phyloP scores from a whole-genome alignment of 2,888 invertebrate species.

The Hybos culiciformis region DNA sequence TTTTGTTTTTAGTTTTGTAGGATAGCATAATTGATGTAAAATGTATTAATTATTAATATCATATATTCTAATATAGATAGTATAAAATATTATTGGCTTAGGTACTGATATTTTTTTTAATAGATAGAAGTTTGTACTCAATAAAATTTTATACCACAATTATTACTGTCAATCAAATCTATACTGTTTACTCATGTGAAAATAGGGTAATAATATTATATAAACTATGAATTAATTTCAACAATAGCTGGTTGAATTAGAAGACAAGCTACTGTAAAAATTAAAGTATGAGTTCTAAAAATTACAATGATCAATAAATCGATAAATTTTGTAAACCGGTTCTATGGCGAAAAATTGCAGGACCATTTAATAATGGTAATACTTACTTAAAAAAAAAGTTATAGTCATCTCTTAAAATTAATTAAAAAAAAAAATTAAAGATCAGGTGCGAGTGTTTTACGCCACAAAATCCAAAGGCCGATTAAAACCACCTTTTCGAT shows the following conservation, averaged over 20 bases:
- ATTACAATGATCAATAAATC: too few relatives aligned
- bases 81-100: too few relatives aligned
- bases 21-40: too few relatives aligned
- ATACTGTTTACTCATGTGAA: not conserved
- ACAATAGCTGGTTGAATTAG: not conserved
- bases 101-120: too few relatives aligned
- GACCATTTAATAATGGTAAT: slow-evolving; percentile 20
- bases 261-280: slow-evolving; percentile 29
- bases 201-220: not conserved
- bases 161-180: too few relatives aligned
- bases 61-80: too few relatives aligned
- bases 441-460: slow-evolving; percentile 33
- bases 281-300: too few relatives aligned
- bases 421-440: not conserved
- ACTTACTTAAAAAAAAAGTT: not conserved
- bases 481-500: slow-evolving; percentile 97
- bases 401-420: not conserved
- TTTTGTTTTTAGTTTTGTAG: too few relatives aligned
- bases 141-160: too few relatives aligned
- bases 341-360: slow-evolving; percentile 37
- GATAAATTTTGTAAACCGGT: slow-evolving; percentile 37
- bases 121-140: too few relatives aligned
- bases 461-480: slow-evolving; percentile 94
- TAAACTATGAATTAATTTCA: not conserved
- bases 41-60: too few relatives aligned